Evolutionary conservation across 2,113 vertebrate species (phyloP).

Genomic region (Corythornis cristatus): DNA sequence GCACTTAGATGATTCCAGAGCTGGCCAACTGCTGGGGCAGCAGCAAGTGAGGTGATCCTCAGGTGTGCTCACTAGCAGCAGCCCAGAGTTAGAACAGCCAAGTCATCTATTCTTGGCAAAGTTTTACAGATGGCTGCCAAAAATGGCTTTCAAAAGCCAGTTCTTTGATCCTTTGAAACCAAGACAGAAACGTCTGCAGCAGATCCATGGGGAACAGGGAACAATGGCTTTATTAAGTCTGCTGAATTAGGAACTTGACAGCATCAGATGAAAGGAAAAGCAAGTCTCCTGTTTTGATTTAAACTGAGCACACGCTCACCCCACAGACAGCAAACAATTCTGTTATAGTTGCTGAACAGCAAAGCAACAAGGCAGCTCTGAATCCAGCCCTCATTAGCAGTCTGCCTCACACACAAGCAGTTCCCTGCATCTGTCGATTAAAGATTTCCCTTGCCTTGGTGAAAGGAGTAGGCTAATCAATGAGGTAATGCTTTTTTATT

Average conservation of each 20-base stretch:
- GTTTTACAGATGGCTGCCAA: neutral
- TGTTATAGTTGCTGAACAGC: neutral
- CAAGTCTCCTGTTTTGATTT: neutral
- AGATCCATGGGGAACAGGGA: neutral
- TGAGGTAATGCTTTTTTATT: slow-evolving; percentile 71
- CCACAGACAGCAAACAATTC: slow-evolving; percentile 6
- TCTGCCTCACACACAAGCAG: slow-evolving; percentile 27
- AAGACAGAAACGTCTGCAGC: slow-evolving; percentile 8
- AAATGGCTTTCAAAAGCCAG: neutral
- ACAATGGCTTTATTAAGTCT: slow-evolving; percentile 31
- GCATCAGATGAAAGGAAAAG: neutral
- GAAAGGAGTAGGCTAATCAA: slow-evolving; percentile 31
- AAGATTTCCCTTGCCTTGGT: slow-evolving; percentile 59
- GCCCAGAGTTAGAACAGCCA: neutral
- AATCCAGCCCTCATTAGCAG: slow-evolving; percentile 45
- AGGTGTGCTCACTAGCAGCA: slow-evolving; percentile 13
- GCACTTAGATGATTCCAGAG: neutral
- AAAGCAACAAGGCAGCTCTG: slow-evolving; percentile 20
- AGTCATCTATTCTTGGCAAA: neutral
- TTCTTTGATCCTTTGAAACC: slow-evolving; percentile 23
- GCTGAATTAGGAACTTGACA: slow-evolving; percentile 9
- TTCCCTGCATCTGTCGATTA: neutral
- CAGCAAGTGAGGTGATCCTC: neutral
- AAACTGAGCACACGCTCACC: neutral
- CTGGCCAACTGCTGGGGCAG: neutral